These are phyloP conservation scores for Amphipyra berbera DNA, from an alignment of 2,888 invertebrate genomes.

Conservation along the genomic window DNA sequence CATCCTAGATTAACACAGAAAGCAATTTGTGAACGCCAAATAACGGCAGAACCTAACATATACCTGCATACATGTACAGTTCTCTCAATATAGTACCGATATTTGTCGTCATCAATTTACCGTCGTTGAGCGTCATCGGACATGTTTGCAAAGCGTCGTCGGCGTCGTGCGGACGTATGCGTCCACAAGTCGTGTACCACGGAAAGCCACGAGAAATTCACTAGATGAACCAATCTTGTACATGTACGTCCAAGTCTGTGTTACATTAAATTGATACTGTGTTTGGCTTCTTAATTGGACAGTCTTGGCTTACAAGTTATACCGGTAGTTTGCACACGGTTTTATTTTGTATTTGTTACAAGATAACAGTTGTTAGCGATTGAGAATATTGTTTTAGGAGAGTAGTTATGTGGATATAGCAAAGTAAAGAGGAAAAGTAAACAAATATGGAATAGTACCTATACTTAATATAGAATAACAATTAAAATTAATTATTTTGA, in stretches of 20 bases:
- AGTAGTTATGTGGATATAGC: neutral
- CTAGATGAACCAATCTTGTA: slow-evolving; percentile 74
- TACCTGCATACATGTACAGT: slow-evolving; percentile 19
- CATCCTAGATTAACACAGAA: slow-evolving; percentile 32
- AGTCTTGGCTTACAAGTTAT: slow-evolving; percentile 64
- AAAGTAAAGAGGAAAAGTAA: too few relatives aligned
- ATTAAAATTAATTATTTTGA: too few relatives aligned
- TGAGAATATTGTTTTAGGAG: slow-evolving; percentile 12
- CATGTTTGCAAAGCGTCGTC: slow-evolving; percentile 72
- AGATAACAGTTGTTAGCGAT: slow-evolving; percentile 10
- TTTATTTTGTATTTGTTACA: slow-evolving; percentile 17
- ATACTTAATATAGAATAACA: too few relatives aligned
- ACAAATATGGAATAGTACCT: too few relatives aligned
- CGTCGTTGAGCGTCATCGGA: slow-evolving; percentile 69
- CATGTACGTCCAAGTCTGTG: slow-evolving; percentile 76
- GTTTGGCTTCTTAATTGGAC: slow-evolving; percentile 78
- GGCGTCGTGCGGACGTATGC: slow-evolving; percentile 38
- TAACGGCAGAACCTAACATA: slow-evolving; percentile 24
- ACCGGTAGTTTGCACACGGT: slow-evolving; percentile 14
- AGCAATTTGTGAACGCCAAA: slow-evolving; percentile 48
- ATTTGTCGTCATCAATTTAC: slow-evolving; percentile 78
- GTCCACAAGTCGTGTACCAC: slow-evolving; percentile 73
- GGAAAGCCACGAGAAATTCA: slow-evolving; percentile 78
- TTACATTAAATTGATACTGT: slow-evolving; percentile 83
- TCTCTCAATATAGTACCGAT: slow-evolving; percentile 60